Percentiles rank a stretch among this genome's conserved stretches.
These are phyloP conservation scores for Anhinga rufa DNA, from an alignment of 2,113 vertebrate genomes.

Conservation along the genomic window DNA sequence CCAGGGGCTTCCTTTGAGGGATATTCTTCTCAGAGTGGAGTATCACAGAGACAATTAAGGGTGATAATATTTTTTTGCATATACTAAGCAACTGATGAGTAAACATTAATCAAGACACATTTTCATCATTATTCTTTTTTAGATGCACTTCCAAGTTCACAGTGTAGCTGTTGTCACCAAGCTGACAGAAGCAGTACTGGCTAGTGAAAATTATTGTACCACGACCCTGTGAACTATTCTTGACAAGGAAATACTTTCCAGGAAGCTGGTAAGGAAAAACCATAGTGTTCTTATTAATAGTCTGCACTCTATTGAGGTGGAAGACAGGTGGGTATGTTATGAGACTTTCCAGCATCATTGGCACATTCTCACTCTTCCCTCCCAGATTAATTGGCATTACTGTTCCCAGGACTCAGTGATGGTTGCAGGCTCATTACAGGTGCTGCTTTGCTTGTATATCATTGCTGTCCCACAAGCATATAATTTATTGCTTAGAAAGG, in stretches of 20 bases:
- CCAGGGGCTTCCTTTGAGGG: slow-evolving; percentile 9
- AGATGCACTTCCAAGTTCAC: neutral
- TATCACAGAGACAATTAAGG: slow-evolving; percentile 24
- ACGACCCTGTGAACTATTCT: neutral
- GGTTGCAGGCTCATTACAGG: neutral
- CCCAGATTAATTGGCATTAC: slow-evolving; percentile 12
- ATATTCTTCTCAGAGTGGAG: neutral
- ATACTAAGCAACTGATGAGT: neutral
- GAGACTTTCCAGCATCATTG: neutral
- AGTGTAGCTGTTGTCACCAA: neutral
- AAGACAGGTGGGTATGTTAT: neutral
- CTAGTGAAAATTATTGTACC: neutral
- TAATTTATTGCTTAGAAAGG: slow-evolving; percentile 37
- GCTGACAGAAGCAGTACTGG: neutral
- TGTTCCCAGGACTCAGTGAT: neutral
- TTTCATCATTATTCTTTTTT: neutral
- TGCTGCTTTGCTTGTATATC: slow-evolving; percentile 11
- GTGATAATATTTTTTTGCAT: slow-evolving; percentile 18
- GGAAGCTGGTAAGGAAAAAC: neutral
- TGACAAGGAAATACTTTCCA: slow-evolving; percentile 9
- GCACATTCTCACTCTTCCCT: neutral
- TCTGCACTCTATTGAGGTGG: neutral
- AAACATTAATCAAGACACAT: neutral
- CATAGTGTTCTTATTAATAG: neutral
- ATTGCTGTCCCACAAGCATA: neutral